Conservation (phyloP, 1,140 invertebrate species). For the Neotoxoptera formosana region DNA sequence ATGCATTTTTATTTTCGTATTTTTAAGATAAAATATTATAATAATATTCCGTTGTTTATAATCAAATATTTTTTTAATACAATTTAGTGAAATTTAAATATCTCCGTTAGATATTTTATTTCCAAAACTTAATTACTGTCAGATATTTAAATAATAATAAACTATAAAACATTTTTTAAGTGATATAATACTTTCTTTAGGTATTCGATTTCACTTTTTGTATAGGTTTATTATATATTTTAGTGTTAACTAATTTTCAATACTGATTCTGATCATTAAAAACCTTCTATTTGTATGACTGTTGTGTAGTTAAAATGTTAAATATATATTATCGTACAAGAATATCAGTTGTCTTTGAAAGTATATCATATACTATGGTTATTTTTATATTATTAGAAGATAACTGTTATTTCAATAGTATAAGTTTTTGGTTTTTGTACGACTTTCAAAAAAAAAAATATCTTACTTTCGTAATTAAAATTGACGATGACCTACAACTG, state of each 20-base stretch:
- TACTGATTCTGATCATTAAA: not conserved
- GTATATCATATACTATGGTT: not conserved
- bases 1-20: not conserved
- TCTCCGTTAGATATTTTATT: not conserved
- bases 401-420: not conserved
- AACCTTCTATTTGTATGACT: not conserved
- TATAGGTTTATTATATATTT: too few relatives aligned
- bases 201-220: not conserved
- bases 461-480: not conserved
- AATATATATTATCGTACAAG: not conserved
- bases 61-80: not conserved
- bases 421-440: not conserved
- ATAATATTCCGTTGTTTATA: not conserved
- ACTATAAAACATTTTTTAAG: not conserved
- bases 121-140: not conserved
- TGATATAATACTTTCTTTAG: not conserved
- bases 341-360: not conserved
- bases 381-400: not conserved
- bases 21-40: not conserved
- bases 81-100: conserved; percentile 13
- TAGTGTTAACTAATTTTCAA: not conserved
- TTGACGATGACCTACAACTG: not conserved
- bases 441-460: not conserved
- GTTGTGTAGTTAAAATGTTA: not conserved
- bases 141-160: not conserved